Base-by-base conservation (phyloP, 2,797 vertebrate genomes). In the Knipowitschia caucasica region DNA sequence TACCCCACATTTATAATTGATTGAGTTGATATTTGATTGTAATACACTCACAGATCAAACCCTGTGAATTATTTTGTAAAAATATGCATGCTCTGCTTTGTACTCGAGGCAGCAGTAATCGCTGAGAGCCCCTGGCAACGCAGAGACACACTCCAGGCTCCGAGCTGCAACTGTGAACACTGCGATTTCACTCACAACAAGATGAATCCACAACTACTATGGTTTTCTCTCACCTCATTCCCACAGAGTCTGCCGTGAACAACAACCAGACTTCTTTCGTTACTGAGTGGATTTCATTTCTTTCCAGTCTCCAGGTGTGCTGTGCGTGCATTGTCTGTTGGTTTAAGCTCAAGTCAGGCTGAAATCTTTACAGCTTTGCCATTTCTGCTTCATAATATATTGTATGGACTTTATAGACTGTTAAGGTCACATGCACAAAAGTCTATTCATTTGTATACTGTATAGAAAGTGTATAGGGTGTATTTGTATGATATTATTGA, bases 101-200 rank as follows among this genome's bases (percentile, higher is more conserved):
- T 49, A 56, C 62, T 33, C 12, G 52, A 75, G 74, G 50, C 59
- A 39, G 7, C 5, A 4, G 35, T 67, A 71, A 78, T 70, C 67
- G 66, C 18, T 53, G 33, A 29, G 39, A 59, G 38, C 42, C 43
- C 34, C 15, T 3, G 3, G 52, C 69, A 62, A 60, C 57, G 80
- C 47, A 52, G 54, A 57, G 78, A 71, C 71, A 31, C 43, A 67
- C 80, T 65, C 31, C 52, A 5, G 78, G 80, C 71, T 54, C 53
- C 49, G 59, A 25, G 42, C 69, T 62, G 79, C 62, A 80, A 53
- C 57, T 71, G 59, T 49, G 64, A 71, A 44, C 64, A 25, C 64
- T 67, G 39, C 72, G 71, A 75, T 79, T 76, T 69, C 56, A 71
- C 71, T 70, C 49, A 27, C 25, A 23, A 42, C 46, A 50, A 52